Evolutionary conservation across 1,140 invertebrate genomes (phyloP), one percentile per base, ranked within the genome.

Genomic region (Dendroctonus valens): DNA sequence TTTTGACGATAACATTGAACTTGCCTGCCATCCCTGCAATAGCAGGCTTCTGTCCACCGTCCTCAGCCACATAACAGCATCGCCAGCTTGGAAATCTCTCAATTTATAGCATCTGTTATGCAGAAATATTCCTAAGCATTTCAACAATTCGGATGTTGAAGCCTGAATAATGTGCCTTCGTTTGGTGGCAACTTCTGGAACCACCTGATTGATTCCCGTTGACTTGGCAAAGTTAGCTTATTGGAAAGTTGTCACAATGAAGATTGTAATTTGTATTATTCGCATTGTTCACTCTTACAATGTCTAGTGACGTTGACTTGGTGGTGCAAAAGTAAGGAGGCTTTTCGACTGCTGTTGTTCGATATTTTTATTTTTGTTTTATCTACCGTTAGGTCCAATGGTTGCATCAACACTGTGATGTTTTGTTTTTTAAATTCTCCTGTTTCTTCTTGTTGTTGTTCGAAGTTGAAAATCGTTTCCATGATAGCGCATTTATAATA

Each of bases 21-120:
- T 59, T 84, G 94, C 93, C 92, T 97, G 96, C 97, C 97, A 98
- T 67, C 96, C 97, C 82, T 99, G 97, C 62, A 98, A 82, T 50
- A 99, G 85, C 50, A 99, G 84, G 74, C 92, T 94, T 65, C 96
- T 85, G 82, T 99, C 97, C 44, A 99, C 96, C 5, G 94, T 94
- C 74, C 95, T 86, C 53, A 99, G 85, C 97, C 97, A 99, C 88
- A 97, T 91, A 72, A 98, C 94, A 38, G 94, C 94, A 78, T 98
- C 96, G 0, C 91, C 92, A 5, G 92, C 91, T 80, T 95, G 92
- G 80, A 97, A 96, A 82, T 96, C 92, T 73, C 89, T 87, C 73
- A 97, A 83, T 76, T 90, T 86, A 76, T 89, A 90, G 82, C 96
- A 99, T 77, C 92, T 91, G 65, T 88, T 83, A 77, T 93, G 91